Base-by-base conservation (phyloP, 2,888 invertebrate species). In the Acrobasis consociella region DNA sequence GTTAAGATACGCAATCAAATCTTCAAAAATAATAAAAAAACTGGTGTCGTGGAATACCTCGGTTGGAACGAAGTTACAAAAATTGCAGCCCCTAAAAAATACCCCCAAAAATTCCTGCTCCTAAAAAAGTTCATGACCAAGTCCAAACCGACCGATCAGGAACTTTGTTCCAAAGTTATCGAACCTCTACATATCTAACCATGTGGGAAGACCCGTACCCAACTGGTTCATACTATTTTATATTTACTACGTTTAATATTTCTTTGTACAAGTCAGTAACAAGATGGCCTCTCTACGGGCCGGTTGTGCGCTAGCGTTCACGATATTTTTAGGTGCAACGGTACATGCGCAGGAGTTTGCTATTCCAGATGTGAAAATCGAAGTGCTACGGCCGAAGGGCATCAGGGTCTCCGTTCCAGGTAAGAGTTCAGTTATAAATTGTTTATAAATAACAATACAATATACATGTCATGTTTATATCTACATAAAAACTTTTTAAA, bases 351-450 rank as follows among this genome's bases (percentile, higher is more conserved):
- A 46, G 46, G 46, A 52, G 7, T 17, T 46, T 13, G n/a, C 9
- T 13, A 16, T 60, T 2, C 60, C 60, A n/a, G 60, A 60, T 51
- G 92, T 94, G 2, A 86, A 74, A n/a, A 87, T 95, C 53, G 88
- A 94, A 67, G 93, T 91, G 0, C 83, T 94, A 1, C 81, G 77
- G 60, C 95, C 95, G 0, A 93, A 81, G 78, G 95, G 95, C 68
- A 82, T 95, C 11, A 82, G 88, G 15, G 93, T 94, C 11, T 94
- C 94, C 0, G 93, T 95, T 72, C 94, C 94, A 71, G 93, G 95
- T 94, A 74, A 81, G 56, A n/a, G n/a, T 16, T 22, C 17, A 17
- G 11, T 52, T 31, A 31, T 52, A n/a, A 11, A 51, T 15, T 17
- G 8, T 0, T 5, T 11, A 42, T 31, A 31, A 31, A 31, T 31